Evolutionary conservation across 2,888 invertebrate genomes (phyloP), one percentile per base, ranked within the genome.

Genomic region (Lasioglossum leucozonium): DNA sequence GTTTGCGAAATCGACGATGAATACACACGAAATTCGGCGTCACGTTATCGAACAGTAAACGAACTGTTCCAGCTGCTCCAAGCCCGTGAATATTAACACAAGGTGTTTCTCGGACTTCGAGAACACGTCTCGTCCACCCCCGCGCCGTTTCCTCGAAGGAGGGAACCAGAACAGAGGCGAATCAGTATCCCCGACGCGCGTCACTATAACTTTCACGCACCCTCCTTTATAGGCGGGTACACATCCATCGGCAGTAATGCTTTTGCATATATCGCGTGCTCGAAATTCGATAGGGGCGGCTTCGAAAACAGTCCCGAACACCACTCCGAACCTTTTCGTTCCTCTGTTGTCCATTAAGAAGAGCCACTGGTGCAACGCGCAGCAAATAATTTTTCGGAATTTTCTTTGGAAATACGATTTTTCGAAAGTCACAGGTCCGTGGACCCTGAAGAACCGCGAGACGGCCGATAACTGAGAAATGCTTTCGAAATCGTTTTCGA

Each of bases 291-390:
- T 82, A 75, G 82, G 87, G 81, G 79, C 22, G 40, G 74, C 72
- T 74, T 55, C 6, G 10, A 13, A 4, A 8, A 6, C 42, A 26
- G n/a, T 16, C 16, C 40, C 18, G 55, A 40, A 5, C n/a, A n/a
- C 18, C n/a, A 69, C 81, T 74, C 55, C 30, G 74, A 89, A 86
- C 78, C 82, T 87, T 79, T 75, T 55, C 72, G n/a, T 67, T 30
- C 44, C 51, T 10, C 8, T 40, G 62, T 4, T 88, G 89, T 87
- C 91, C 91, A 91, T 91, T 91, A 90, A 86, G 85, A 82, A 83
- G 84, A 72, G 82, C 87, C 77, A 13, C 65, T 65, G 55, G 82
- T 42, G 72, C 82, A 75, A 44, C 16, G 44, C 16, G 16, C 44
- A 16, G 16, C 4, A 16, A 44, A 4, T 4, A 16, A 44, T 13